Conservation (phyloP, 1,140 invertebrate genomes). For the Neodiprion fabricii region DNA sequence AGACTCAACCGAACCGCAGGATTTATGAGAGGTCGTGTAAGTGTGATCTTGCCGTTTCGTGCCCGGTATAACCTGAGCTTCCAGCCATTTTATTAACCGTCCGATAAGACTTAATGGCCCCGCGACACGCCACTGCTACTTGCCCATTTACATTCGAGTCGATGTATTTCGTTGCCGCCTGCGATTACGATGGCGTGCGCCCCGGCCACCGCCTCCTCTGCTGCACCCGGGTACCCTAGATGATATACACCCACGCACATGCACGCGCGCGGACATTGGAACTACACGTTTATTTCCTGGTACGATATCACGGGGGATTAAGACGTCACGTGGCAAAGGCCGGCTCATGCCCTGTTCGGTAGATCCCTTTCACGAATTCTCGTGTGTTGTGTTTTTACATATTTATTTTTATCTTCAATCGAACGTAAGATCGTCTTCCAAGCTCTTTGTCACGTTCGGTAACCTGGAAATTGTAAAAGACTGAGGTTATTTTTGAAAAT, state of each 20-base stretch:
- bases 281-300: conserved; percentile 9
- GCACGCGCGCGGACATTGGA: background rate
- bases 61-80: conserved; percentile 3
- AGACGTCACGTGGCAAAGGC: background rate
- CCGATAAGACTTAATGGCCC: conserved; percentile 14
- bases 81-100: conserved; percentile 15
- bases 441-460: no score
- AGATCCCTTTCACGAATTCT: background rate
- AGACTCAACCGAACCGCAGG: background rate
- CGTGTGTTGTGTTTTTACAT: background rate
- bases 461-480: no score
- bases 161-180: conserved; percentile 21
- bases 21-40: conserved; percentile 7
- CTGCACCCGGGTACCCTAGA: background rate
- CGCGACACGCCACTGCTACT: conserved; percentile 19
- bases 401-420: background rate
- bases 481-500: no score
- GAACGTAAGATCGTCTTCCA: no score
- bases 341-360: background rate
- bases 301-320: conserved; percentile 4
- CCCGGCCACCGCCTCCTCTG: conserved; percentile 3
- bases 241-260: background rate
- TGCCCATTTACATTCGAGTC: conserved; percentile 20
- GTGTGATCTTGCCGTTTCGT: background rate
- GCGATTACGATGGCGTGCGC: conserved; percentile 17